phyloP scores from a whole-genome alignment of 2,888 invertebrate genomes.

The Philhelius pedissequus region DNA sequence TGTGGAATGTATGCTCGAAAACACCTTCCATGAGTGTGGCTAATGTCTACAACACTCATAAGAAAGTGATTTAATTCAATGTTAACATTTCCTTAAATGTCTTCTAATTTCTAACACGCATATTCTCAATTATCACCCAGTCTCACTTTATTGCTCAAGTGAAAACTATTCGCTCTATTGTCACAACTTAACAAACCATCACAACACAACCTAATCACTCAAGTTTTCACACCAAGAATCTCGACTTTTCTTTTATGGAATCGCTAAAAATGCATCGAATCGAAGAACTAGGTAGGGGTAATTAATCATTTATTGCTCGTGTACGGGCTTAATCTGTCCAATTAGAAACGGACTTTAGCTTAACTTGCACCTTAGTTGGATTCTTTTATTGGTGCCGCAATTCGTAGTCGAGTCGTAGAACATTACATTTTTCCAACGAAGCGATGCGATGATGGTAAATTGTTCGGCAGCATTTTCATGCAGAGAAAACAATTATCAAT shows the following conservation, averaged over 20 bases:
- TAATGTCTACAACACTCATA: too few relatives aligned
- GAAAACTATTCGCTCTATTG: neutral
- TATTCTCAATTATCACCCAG: neutral
- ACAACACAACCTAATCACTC: neutral
- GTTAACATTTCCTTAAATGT: too few relatives aligned
- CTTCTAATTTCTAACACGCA: neutral
- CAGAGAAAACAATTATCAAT: constrained; percentile 38
- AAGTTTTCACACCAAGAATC: neutral
- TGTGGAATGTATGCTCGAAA: too few relatives aligned
- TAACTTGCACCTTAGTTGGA: neutral
- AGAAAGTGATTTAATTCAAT: too few relatives aligned
- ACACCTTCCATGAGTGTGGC: too few relatives aligned
- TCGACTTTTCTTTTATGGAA: neutral
- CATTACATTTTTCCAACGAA: neutral
- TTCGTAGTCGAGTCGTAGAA: neutral
- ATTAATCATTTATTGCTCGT: constrained; percentile 42
- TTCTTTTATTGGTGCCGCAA: constrained; percentile 12
- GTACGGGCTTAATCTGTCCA: constrained; percentile 39
- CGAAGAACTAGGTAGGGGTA: constrained; percentile 8
- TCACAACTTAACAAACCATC: neutral
- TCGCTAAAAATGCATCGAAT: neutral
- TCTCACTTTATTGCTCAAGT: neutral
- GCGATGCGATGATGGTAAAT: neutral
- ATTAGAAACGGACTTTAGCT: constrained; percentile 32
- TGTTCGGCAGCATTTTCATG: constrained; percentile 38